Evolutionary conservation across 2,113 vertebrate genomes (phyloP).

Genomic region (Globicephala melas): DNA sequence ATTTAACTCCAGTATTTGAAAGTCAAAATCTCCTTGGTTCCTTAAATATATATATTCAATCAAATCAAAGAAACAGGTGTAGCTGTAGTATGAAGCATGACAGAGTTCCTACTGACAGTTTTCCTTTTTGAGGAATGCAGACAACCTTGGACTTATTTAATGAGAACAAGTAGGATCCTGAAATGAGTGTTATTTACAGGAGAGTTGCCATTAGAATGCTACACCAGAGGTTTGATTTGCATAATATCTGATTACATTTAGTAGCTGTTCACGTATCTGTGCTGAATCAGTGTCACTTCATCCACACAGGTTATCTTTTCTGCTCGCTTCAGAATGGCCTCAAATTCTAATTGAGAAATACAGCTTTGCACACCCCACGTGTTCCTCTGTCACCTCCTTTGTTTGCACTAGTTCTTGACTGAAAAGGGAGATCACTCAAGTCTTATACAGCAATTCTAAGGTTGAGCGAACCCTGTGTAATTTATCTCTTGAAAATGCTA

Average conservation of each 20-base stretch:
- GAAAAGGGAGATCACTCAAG: not conserved
- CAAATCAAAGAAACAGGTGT: constrained; percentile 46
- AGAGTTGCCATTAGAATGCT: constrained; percentile 67
- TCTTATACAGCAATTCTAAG: not conserved
- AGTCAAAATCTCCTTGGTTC: constrained; percentile 36
- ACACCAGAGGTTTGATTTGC: constrained; percentile 68
- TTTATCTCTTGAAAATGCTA: constrained; percentile 39
- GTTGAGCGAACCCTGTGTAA: not conserved
- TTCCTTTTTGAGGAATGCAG: constrained; percentile 44
- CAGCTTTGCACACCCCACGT: accelerated
- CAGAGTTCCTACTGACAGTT: constrained; percentile 37
- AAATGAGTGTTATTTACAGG: constrained; percentile 61
- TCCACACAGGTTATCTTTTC: constrained; percentile 64
- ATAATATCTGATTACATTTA: constrained; percentile 76
- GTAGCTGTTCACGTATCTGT: constrained; percentile 52
- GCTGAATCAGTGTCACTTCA: constrained; percentile 71
- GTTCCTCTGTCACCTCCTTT: not conserved
- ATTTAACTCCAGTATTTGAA: constrained; percentile 52
- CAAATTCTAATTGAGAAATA: constrained; percentile 66
- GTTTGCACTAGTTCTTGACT: not conserved
- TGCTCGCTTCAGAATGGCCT: constrained; percentile 56
- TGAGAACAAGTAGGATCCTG: constrained; percentile 36
- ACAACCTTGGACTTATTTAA: constrained; percentile 54
- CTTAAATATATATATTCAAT: not conserved
- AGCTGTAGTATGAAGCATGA: constrained; percentile 15